Conservation (phyloP, 2,888 invertebrate genomes). For the Abscondita cerata region DNA sequence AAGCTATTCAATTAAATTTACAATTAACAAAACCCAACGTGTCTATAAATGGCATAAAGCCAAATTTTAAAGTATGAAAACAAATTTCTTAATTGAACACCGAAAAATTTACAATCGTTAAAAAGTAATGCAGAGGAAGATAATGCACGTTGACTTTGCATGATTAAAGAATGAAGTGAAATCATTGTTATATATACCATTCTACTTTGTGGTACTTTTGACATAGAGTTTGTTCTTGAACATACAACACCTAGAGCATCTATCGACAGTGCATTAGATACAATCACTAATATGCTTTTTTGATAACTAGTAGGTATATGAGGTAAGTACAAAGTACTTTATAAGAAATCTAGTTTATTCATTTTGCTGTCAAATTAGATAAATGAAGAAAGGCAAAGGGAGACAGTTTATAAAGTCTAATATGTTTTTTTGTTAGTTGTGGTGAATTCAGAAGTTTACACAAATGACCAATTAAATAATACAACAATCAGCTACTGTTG, state of each 20-base stretch:
- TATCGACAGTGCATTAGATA: constrained; percentile 1
- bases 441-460: too few relatives aligned
- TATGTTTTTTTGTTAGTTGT: too few relatives aligned
- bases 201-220: background rate
- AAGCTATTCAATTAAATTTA: too few relatives aligned
- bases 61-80: background rate
- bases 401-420: too few relatives aligned
- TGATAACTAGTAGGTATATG: background rate
- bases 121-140: too few relatives aligned
- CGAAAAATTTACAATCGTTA: background rate
- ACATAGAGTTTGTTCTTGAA: background rate
- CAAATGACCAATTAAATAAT: too few relatives aligned
- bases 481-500: too few relatives aligned
- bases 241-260: background rate
- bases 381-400: too few relatives aligned
- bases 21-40: too few relatives aligned
- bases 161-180: background rate
- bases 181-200: constrained; percentile 2
- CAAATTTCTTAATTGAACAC: background rate
- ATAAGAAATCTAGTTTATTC: too few relatives aligned
- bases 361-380: background rate
- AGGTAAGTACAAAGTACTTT: background rate
- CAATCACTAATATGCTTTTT: background rate
- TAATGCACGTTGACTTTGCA: background rate
- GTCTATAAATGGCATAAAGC: background rate